phyloP scores from a whole-genome alignment of 1,140 invertebrate species.

The Monomorium pharaonis region DNA sequence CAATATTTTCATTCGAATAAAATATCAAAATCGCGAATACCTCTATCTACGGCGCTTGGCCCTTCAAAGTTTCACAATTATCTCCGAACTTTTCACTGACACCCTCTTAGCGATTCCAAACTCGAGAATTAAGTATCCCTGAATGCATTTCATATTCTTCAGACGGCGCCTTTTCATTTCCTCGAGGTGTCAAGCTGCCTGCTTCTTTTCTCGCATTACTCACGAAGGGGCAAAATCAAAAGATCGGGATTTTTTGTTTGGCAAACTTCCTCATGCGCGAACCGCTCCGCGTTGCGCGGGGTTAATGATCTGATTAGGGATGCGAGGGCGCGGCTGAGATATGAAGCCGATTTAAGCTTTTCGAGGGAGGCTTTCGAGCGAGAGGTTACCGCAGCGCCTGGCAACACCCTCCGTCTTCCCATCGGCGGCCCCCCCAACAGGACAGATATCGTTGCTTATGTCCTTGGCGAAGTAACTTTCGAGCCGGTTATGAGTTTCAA shows the following conservation, averaged over 20 bases:
- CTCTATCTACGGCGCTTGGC: background rate
- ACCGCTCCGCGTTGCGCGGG: constrained; percentile 64
- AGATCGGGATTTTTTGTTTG: constrained; percentile 11
- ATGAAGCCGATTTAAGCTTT: constrained; percentile 76
- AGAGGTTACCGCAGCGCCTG: constrained; percentile 62
- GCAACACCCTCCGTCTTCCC: constrained; percentile 71
- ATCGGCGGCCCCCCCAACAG: background rate
- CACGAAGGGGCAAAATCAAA: constrained; percentile 11
- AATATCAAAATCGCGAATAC: background rate
- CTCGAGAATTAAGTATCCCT: background rate
- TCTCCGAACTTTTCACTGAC: background rate
- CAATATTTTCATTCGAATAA: background rate
- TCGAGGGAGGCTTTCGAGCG: constrained; percentile 61
- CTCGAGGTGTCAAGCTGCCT: background rate
- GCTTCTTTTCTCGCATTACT: background rate
- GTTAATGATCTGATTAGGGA: constrained; percentile 77
- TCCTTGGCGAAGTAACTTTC: constrained; percentile 63
- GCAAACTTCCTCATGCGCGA: constrained; percentile 58
- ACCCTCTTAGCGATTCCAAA: background rate
- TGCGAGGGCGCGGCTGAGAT: constrained; percentile 66
- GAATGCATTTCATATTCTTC: background rate
- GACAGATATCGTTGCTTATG: constrained; percentile 60
- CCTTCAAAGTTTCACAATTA: background rate
- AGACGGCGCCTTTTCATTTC: constrained; percentile 15
- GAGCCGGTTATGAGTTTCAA: constrained; percentile 54